Conservation (phyloP, 2,113 vertebrate genomes). For the Pseudorectes ferrugineus region DNA sequence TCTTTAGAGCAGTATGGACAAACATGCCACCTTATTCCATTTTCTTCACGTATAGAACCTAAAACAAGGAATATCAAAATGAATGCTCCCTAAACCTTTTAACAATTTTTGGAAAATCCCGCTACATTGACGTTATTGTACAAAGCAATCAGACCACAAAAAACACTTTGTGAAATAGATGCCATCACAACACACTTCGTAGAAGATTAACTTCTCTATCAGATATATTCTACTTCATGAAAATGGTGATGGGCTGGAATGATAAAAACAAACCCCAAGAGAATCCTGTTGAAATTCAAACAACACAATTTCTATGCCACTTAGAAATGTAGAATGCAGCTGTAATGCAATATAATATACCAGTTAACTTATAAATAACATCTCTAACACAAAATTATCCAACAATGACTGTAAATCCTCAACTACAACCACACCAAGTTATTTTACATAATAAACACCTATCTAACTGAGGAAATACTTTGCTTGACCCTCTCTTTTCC, state of each 20-base stretch:
- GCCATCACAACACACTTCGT: background rate
- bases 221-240: background rate
- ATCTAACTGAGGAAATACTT: background rate
- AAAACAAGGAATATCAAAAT: background rate
- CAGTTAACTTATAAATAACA: background rate
- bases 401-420: background rate
- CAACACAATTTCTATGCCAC: background rate
- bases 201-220: background rate
- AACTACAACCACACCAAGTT: background rate
- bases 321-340: background rate
- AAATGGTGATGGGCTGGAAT: background rate
- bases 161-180: background rate
- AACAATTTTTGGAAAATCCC: background rate
- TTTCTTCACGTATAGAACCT: conserved; percentile 94
- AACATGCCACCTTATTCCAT: conserved; percentile 93
- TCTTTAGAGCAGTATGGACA: conserved; percentile 96
- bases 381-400: background rate
- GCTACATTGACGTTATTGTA: background rate
- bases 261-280: background rate
- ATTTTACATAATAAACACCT: background rate
- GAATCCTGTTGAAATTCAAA: background rate
- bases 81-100: background rate
- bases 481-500: background rate
- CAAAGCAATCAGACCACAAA: background rate
- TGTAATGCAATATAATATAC: background rate